A percentile compares a stretch with the other conserved stretches of the same genome.
phyloP scores from a whole-genome alignment of 92 coral and sea anemone species.

The Epizoanthus illoricatus region DNA sequence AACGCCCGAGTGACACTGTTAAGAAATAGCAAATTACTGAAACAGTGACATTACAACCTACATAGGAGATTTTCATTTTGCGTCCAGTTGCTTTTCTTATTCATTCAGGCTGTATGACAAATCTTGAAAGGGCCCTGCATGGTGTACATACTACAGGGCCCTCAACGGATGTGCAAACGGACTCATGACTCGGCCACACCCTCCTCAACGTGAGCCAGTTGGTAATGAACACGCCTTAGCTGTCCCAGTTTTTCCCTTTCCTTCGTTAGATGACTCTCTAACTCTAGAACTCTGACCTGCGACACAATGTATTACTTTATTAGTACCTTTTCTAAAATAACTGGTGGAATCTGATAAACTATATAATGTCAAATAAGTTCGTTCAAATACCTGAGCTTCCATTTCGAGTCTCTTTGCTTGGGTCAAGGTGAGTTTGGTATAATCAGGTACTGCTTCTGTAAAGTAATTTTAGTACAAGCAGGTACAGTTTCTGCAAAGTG shows the following conservation, averaged over 20 bases:
- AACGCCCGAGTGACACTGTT: no score
- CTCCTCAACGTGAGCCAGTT: slow-evolving; percentile 92
- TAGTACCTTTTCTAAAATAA: not conserved
- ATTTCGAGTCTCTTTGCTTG: slow-evolving; percentile 94
- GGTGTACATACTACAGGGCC: no score
- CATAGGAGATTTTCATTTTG: no score
- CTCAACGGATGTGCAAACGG: no score
- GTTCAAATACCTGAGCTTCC: slow-evolving; percentile 87
- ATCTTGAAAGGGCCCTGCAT: no score
- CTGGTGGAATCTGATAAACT: not conserved
- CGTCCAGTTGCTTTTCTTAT: no score
- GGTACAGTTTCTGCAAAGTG: not conserved
- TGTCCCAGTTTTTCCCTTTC: slow-evolving; percentile 92
- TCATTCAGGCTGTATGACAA: no score
- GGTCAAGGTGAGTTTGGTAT: slow-evolving; percentile 88
- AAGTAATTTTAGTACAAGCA: not conserved
- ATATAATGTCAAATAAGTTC: not conserved
- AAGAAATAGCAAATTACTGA: no score
- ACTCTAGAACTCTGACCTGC: slow-evolving; percentile 87
- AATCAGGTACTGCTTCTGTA: slow-evolving; percentile 93
- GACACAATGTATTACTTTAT: not conserved
- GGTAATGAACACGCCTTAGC: slow-evolving; percentile 88
- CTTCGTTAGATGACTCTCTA: slow-evolving; percentile 87
- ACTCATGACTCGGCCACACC: slow-evolving; percentile 31
- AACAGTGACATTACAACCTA: no score